Evolutionary conservation across 2,797 vertebrate genomes (phyloP), one percentile per base, ranked within the genome.

Genomic region (Sebastes trivittatus): DNA sequence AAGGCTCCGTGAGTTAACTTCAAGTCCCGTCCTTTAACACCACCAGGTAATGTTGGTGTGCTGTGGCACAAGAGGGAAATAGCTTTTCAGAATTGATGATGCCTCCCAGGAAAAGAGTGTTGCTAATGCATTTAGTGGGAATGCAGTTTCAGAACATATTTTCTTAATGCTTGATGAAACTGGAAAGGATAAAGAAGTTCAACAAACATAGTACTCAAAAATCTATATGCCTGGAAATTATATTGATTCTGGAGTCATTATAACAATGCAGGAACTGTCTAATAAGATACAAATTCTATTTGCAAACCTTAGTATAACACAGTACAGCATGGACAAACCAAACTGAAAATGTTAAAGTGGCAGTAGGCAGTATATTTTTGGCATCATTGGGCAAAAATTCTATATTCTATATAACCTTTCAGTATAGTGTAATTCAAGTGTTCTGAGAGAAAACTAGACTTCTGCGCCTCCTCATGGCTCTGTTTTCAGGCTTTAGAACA

Each of bases 31-130:
- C 54, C 65, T 78, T 62, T 75, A 70, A 74, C 58, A 60, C 22
- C 64, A 69, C 22, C 64, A 69, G 38, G 52, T 69, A 76, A 62
- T 60, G 58, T 52, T 82, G 62, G 68, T 77, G 68, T 61, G 59
- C 56, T 20, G 54, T 63, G 49, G 71, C 49, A 68, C 58, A 36
- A 22, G 30, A 68, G 30, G 72, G 58, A 82, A 82, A 76, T 72
- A 30, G 76, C 52, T 77, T 64, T 81, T 61, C 5, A 1, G 27
- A 76, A 70, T 82, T 14, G 4, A 80, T 77, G 65, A 77, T 62
- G n/a, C 16, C 18, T 74, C 64, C 61, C 59, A 66, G 69, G 72
- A 58, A 58, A 63, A 72, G 16, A 71, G 29, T 64, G 38, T 72
- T 65, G 27, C 22, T 61, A 64, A 64, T 85, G 66, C 60, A 69